Conservation (phyloP, 2,888 invertebrate genomes). For the Lagria hirta region DNA sequence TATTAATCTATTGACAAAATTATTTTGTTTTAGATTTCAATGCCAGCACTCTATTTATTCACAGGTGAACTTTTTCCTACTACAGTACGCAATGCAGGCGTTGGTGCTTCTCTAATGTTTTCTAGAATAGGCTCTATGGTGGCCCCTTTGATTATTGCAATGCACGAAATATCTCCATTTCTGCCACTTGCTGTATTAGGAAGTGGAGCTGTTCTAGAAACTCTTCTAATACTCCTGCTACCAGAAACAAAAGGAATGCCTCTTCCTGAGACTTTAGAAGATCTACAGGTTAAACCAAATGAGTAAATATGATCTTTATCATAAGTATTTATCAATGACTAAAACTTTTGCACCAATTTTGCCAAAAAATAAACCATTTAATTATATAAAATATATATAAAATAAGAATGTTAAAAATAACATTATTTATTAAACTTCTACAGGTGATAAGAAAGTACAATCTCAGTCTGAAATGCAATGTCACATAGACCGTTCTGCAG, state of each 20-base stretch:
- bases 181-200: constrained; percentile 48
- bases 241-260: constrained; percentile 51
- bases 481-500: too few relatives aligned
- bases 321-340: neutral
- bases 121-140: constrained; percentile 78
- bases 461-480: too few relatives aligned
- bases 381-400: too few relatives aligned
- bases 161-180: constrained; percentile 38
- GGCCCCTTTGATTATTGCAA: constrained; percentile 46
- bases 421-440: too few relatives aligned
- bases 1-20: constrained; percentile 5
- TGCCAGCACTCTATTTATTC: constrained; percentile 68
- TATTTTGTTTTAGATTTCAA: constrained; percentile 54
- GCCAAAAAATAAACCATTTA: too few relatives aligned
- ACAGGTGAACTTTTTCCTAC: constrained; percentile 81
- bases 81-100: constrained; percentile 71
- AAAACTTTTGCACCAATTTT: neutral
- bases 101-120: constrained; percentile 73
- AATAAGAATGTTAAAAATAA: too few relatives aligned
- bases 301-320: constrained; percentile 8
- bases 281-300: constrained; percentile 44
- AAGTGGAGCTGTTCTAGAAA: constrained; percentile 41
- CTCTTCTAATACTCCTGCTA: constrained; percentile 44
- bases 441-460: too few relatives aligned
- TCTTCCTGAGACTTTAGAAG: constrained; percentile 59